Percentiles rank a stretch among this genome's conserved stretches.
Conservation (phyloP, 1,140 invertebrate species). For the Drosophila littoralis region DNA sequence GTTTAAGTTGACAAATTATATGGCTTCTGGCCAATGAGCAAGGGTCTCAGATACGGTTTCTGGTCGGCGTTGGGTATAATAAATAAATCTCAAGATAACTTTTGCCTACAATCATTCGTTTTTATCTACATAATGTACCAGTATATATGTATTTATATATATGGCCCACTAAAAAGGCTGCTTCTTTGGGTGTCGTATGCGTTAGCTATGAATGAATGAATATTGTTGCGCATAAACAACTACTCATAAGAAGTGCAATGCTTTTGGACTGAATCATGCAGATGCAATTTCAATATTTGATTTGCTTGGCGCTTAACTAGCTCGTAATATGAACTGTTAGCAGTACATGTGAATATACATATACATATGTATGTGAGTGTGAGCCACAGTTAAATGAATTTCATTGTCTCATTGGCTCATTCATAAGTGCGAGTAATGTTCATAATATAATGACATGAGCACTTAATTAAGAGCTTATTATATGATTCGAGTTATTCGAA, state of each 20-base stretch:
- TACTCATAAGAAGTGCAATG: neutral
- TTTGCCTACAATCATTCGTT: conserved; percentile 4
- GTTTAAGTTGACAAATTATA: conserved; percentile 49
- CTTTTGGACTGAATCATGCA: conserved; percentile 14
- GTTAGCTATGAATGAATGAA: conserved; percentile 9
- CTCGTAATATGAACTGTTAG: conserved; percentile 15
- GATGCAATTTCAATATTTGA: conserved; percentile 39
- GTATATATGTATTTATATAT: conserved; percentile 25
- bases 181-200: conserved; percentile 4
- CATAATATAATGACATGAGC: too few species aligned
- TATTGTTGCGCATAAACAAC: neutral
- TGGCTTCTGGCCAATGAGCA: neutral
- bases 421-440: conserved; percentile 9
- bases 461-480: neutral
- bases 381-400: neutral
- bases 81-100: conserved; percentile 68
- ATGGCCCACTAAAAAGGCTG: conserved; percentile 10
- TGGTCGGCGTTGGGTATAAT: conserved; percentile 36
- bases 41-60: conserved; percentile 4
- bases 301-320: conserved; percentile 6
- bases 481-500: neutral
- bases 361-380: conserved; percentile 1
- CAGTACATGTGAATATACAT: conserved; percentile 5
- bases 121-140: conserved; percentile 1
- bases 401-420: conserved; percentile 3